Conservation (phyloP, 2,797 vertebrate genomes). For the Brachymystax lenok region DNA sequence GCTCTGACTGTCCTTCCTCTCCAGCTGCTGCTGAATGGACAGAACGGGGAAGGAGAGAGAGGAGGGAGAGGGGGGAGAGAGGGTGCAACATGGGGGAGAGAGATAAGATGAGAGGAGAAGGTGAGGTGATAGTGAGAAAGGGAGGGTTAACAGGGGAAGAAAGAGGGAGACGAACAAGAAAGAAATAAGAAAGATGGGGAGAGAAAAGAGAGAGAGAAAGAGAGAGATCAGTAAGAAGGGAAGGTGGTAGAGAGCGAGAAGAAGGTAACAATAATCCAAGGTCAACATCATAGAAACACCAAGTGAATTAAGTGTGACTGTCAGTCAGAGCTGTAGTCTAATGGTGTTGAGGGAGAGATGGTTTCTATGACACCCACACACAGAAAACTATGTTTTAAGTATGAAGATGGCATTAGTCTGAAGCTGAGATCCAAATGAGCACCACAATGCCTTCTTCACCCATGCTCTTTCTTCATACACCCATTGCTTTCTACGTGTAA, state of each 20-base stretch:
- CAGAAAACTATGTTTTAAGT: slow-evolving; percentile 26
- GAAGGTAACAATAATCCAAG: slow-evolving; percentile 54
- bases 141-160: background rate
- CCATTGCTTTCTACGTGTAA: background rate
- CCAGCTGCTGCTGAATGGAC: slow-evolving; percentile 86
- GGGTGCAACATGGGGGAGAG: background rate
- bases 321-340: background rate
- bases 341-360: slow-evolving; percentile 33
- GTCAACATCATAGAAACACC: slow-evolving; percentile 60
- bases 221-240: no score
- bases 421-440: no score
- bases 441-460: no score
- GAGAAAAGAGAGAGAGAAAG: slow-evolving; percentile 46
- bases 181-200: slow-evolving; percentile 28
- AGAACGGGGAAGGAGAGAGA: slow-evolving; percentile 1
- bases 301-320: slow-evolving; percentile 35
- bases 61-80: no score
- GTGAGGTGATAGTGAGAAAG: slow-evolving; percentile 14
- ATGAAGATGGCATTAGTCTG: no score
- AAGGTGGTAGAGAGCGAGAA: no score
- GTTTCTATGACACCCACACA: slow-evolving; percentile 69
- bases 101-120: background rate
- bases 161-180: slow-evolving; percentile 39
- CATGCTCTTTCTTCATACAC: background rate
- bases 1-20: slow-evolving; percentile 96